Base-by-base conservation (phyloP, 2,113 vertebrate species). In the Nibea coibor region DNA sequence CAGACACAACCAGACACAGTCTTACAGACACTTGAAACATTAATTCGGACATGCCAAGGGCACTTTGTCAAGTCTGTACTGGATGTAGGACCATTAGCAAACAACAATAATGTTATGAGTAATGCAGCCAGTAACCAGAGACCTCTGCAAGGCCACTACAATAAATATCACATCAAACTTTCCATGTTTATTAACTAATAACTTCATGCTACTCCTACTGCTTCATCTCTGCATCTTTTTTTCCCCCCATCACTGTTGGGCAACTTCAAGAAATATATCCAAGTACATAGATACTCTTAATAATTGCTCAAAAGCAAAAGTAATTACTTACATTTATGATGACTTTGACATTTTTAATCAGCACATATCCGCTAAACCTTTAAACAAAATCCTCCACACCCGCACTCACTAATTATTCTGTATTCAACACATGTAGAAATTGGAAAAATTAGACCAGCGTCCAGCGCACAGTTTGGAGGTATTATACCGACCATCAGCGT, bases 21-120 rank as follows among this genome's bases (percentile, higher is more conserved):
- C 80, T 80, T 84, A 83, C 50, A 85, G 75, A 87, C 54, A 76
- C 69, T 87, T 85, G 64, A 85, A 67, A 63, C 72, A 78, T 83
- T 89, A 82, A 88, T 82, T 70, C 28, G 43, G 86, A 88, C 84
- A 59, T 53, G 42, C 63, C 91, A 90, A 90, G 84, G 87, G 66
- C 87, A 86, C 89, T 87, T 82, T 87, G 86, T 85, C 75, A 78
- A 72, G 77, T 72, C 78, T 69, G 74, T 20, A 6, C 61, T 56
- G 70, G 68, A 68, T 74, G 61, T 45, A 74, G 77, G 67, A 72
- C 63, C 56, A 67, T 63, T 66, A 75, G 51, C 24, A n/a, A 87
- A 83, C 76, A 84, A 76, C 65, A 54, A 53, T 64, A 74, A 72
- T 28, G 43, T 67, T 74, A 45, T 53, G 61, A 82, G 51, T 63